A percentile compares a stretch with the other conserved stretches of the same genome.
These are phyloP conservation scores for Coturnix japonica DNA, from an alignment of 2,113 vertebrate species.

Conservation along the genomic window DNA sequence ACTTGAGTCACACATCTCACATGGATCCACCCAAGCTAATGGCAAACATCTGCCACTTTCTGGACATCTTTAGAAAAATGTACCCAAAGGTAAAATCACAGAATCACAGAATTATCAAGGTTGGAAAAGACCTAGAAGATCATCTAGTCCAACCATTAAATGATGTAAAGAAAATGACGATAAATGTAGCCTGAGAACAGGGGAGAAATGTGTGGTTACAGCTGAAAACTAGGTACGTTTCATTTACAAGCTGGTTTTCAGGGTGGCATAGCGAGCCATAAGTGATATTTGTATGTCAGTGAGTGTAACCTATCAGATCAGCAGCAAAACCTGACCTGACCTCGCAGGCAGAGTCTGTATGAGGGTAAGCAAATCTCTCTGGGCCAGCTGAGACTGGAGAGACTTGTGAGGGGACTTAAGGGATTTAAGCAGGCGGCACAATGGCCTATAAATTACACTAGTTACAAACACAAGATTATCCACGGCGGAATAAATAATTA, in stretches of 20 bases:
- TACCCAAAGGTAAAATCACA: neutral
- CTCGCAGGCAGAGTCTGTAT: neutral
- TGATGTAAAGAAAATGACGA: neutral
- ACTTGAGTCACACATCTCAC: rapidly evolving
- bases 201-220: neutral
- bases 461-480: conserved; percentile 55
- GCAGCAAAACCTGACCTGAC: conserved; percentile 6
- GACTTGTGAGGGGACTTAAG: conserved; percentile 44
- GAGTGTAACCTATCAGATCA: neutral
- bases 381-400: neutral
- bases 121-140: too few species aligned
- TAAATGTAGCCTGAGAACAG: neutral
- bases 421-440: conserved; percentile 46
- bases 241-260: neutral
- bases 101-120: too few species aligned
- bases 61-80: neutral
- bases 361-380: conserved; percentile 35
- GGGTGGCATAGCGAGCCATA: neutral
- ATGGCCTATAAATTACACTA: conserved; percentile 38
- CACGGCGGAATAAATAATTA: conserved; percentile 66
- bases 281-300: neutral
- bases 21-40: neutral
- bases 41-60: neutral
- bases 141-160: too few species aligned
- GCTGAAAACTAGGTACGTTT: neutral